Conservation (phyloP, 2,113 vertebrate genomes). For the Gymnarchus niloticus region DNA sequence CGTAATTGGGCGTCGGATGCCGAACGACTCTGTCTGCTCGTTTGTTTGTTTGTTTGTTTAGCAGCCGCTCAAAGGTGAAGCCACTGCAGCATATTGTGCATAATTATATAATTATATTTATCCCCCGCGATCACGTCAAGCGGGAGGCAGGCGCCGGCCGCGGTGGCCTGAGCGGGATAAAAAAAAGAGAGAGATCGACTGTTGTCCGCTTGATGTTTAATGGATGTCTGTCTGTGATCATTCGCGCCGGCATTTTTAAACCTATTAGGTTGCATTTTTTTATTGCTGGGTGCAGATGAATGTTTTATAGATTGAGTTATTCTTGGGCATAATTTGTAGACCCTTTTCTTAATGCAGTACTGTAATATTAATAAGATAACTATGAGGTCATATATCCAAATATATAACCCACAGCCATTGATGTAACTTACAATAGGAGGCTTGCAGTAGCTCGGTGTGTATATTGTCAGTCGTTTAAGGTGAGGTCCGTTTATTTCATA, state of each 20-base stretch:
- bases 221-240: too few species aligned
- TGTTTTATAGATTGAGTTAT: conserved; percentile 11
- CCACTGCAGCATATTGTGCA: conserved; percentile 31
- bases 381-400: conserved; percentile 5
- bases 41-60: conserved; percentile 26
- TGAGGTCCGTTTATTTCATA: not conserved
- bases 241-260: not conserved
- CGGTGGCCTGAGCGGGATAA: not conserved
- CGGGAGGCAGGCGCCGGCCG: not conserved
- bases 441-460: not conserved
- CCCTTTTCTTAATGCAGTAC: not conserved
- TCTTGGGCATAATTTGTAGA: not conserved
- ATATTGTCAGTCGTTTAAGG: not conserved
- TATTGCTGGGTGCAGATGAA: too few species aligned
- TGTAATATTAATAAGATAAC: conserved; percentile 13
- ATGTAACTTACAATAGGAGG: not conserved
- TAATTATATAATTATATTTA: conserved; percentile 15
- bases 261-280: not conserved
- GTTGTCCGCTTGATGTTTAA: not conserved
- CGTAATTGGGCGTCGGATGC: conserved; percentile 54
- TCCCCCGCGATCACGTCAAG: not conserved
- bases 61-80: conserved; percentile 46
- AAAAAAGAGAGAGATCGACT: not conserved
- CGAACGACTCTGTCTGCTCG: conserved; percentile 41
- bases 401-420: not conserved